Evolutionary conservation across 1,140 invertebrate species (phyloP).

Genomic region (Whitmania pigra): DNA sequence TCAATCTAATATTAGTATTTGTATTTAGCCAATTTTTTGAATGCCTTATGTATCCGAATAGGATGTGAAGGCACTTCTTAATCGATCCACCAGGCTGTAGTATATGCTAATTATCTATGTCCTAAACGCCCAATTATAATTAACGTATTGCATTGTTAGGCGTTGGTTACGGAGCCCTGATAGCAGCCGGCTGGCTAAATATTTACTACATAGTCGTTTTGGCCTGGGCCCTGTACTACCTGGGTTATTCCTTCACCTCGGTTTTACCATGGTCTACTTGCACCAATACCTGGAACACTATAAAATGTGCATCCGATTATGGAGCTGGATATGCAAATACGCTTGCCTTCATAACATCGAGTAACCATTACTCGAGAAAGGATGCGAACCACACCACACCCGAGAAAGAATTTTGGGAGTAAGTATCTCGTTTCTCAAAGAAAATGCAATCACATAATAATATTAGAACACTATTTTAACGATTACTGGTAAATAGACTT

Average conservation of each 20-base stretch:
- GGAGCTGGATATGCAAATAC: conserved; percentile 7
- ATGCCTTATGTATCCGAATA: no score
- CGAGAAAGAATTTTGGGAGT: conserved; percentile 76
- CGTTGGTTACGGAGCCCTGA: conserved; percentile 91
- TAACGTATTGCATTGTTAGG: conserved; percentile 45
- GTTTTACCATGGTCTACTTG: conserved; percentile 86
- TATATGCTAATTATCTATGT: no score
- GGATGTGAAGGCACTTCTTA: no score
- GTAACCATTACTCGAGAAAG: conserved; percentile 30
- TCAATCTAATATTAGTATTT: no score
- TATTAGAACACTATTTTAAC: not conserved
- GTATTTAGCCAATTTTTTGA: no score
- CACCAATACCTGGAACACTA: conserved; percentile 61
- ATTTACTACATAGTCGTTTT: conserved; percentile 97
- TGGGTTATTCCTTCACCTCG: conserved; percentile 71
- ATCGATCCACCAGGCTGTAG: no score
- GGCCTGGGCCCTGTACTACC: conserved; percentile 93
- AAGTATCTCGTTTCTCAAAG: conserved; percentile 41
- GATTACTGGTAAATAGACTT: no score
- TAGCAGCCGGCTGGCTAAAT: conserved; percentile 98
- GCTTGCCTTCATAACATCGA: conserved; percentile 18
- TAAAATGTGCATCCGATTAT: conserved; percentile 30
- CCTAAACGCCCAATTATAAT: no score
- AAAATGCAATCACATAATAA: not conserved
- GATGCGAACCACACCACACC: conserved; percentile 32